Percentiles rank a stretch among this genome's conserved stretches.
Conservation (phyloP, 2,113 vertebrate genomes). For the Silurus meridionalis region DNA sequence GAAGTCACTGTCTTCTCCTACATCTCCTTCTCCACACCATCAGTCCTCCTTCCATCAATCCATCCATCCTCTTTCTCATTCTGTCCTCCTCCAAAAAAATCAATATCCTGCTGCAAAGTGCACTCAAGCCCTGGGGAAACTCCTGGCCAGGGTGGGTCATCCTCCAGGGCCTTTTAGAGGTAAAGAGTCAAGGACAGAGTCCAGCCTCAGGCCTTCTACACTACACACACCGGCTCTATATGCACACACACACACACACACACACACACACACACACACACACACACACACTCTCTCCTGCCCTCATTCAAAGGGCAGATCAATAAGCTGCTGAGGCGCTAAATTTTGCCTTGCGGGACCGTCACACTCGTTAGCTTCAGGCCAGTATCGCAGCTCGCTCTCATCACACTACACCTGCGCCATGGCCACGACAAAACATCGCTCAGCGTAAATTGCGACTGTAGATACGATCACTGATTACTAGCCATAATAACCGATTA, state of each 20-base stretch:
- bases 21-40: slow-evolving; percentile 33
- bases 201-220: slow-evolving; percentile 59
- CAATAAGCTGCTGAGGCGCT: slow-evolving; percentile 79
- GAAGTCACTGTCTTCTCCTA: slow-evolving; percentile 64
- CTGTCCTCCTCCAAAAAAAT: slow-evolving; percentile 68
- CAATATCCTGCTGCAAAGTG: slow-evolving; percentile 78
- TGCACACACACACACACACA: neutral
- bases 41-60: slow-evolving; percentile 55
- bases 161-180: slow-evolving; percentile 70
- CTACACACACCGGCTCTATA: neutral
- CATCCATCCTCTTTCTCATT: slow-evolving; percentile 40
- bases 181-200: slow-evolving; percentile 73
- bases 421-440: neutral
- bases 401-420: slow-evolving; percentile 11
- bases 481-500: neutral
- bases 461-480: neutral
- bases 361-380: slow-evolving; percentile 65
- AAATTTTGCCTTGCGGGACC: slow-evolving; percentile 72
- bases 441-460: neutral
- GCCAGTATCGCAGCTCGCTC: slow-evolving; percentile 46
- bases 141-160: slow-evolving; percentile 58
- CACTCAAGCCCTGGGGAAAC: slow-evolving; percentile 63
- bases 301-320: slow-evolving; percentile 66
- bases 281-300: slow-evolving; percentile 53
- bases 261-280: slow-evolving; percentile 29